These are phyloP conservation scores for Illadopsis cleaveri DNA, from an alignment of 2,113 vertebrate genomes.

Conservation along the genomic window DNA sequence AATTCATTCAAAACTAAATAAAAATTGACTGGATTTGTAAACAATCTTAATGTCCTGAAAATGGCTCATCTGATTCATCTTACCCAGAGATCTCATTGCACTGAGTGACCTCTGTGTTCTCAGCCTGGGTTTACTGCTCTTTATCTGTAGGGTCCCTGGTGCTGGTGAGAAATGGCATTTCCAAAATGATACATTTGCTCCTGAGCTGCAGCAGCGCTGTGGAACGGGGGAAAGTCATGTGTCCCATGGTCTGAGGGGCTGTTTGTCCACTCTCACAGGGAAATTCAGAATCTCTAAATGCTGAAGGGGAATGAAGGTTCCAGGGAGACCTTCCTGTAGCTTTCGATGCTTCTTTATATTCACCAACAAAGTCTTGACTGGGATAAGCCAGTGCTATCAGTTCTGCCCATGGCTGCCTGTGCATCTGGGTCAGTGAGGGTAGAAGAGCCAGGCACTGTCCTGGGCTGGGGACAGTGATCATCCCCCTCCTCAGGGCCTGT, in stretches of 20 bases:
- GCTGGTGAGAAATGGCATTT: neutral
- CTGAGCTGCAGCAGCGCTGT: neutral
- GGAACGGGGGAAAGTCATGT: rapidly evolving
- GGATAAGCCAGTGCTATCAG: rapidly evolving
- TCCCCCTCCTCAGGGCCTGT: neutral
- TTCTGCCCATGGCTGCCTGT: rapidly evolving
- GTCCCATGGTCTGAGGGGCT: rapidly evolving
- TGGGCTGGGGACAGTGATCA: neutral
- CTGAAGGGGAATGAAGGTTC: neutral
- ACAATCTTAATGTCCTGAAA: neutral
- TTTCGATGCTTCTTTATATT: rapidly evolving
- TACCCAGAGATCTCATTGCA: neutral
- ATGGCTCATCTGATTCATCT: neutral
- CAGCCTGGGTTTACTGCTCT: neutral
- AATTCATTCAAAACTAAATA: neutral
- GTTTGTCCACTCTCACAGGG: rapidly evolving
- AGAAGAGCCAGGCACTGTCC: neutral
- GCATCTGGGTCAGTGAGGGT: rapidly evolving
- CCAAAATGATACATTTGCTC: neutral
- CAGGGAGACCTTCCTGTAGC: neutral
- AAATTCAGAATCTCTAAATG: neutral
- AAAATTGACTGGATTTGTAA: constrained; percentile 27
- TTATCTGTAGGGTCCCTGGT: neutral
- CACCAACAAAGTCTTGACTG: neutral
- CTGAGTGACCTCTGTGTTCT: neutral